Percentiles rank a stretch among this genome's conserved stretches.
Conservation (phyloP, 37 sponge, comb jelly and placozoan genomes). For the Hormiphora californensis region DNA sequence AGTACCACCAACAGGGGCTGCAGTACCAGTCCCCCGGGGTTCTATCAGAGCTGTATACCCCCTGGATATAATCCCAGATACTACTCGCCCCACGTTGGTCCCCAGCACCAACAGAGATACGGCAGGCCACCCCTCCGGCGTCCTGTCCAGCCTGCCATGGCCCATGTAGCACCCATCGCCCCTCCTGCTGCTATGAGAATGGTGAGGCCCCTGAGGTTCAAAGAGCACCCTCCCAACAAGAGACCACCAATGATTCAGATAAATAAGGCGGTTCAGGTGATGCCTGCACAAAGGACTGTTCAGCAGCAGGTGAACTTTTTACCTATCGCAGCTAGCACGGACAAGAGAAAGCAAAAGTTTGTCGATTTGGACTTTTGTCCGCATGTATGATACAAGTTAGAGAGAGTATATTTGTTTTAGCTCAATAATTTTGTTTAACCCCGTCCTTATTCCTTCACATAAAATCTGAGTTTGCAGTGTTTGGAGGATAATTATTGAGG, state of each 20-base stretch:
- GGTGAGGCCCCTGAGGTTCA: neutral
- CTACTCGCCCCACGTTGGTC: neutral
- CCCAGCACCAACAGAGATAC: constrained; percentile 12
- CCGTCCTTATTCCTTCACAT: no score
- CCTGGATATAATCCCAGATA: neutral
- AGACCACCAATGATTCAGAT: neutral
- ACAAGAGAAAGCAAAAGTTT: neutral
- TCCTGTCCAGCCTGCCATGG: neutral
- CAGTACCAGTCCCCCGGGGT: neutral
- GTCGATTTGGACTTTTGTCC: neutral
- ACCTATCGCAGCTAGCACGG: neutral
- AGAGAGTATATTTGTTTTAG: no score
- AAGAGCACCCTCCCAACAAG: neutral
- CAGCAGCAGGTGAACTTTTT: neutral
- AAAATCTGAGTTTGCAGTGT: no score
- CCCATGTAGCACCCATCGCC: neutral
- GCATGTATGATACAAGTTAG: neutral
- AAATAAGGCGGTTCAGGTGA: neutral
- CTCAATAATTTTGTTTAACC: no score
- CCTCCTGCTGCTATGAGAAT: neutral
- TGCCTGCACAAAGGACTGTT: constrained; percentile 3
- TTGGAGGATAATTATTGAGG: no score
- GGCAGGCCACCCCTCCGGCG: constrained; percentile 7
- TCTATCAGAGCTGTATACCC: neutral
- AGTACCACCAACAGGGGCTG: neutral